Evolutionary conservation across 2,797 vertebrate genomes (phyloP).

Genomic region (Lycodopsis pacificus): DNA sequence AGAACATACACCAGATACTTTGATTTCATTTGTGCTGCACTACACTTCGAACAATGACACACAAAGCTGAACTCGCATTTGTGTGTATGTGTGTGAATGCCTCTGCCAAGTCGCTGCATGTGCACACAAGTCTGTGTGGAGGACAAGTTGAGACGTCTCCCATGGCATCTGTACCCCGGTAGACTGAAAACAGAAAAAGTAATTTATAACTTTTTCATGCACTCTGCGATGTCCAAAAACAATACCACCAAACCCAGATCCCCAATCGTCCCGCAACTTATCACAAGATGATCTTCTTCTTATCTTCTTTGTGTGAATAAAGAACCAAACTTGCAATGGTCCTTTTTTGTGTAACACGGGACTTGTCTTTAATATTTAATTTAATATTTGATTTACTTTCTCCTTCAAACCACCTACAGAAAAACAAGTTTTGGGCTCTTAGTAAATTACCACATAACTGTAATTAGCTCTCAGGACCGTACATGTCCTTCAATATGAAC

Average conservation of each 20-base stretch:
- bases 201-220: constrained; percentile 69
- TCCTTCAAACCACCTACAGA: not conserved
- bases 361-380: not conserved
- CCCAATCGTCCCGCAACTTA: not conserved
- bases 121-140: constrained; percentile 35
- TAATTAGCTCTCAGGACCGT: not conserved
- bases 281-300: not conserved
- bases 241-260: constrained; percentile 60
- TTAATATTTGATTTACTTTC: not conserved
- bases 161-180: constrained; percentile 82
- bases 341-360: not conserved
- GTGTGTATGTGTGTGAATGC: constrained; percentile 10
- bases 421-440: no score
- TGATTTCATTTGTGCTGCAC: constrained; percentile 22
- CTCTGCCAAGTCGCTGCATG: constrained; percentile 16
- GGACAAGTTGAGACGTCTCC: constrained; percentile 86
- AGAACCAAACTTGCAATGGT: not conserved
- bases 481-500: not conserved
- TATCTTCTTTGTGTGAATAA: not conserved
- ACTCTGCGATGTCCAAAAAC: constrained; percentile 85
- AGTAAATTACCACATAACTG: constrained; percentile 1
- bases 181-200: constrained; percentile 63
- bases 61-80: constrained; percentile 15
- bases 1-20: constrained; percentile 32
- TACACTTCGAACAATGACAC: constrained; percentile 14